Evolutionary conservation across 2,888 invertebrate genomes (phyloP), one percentile per base, ranked within the genome.

Genomic region (Spodoptera exigua): DNA sequence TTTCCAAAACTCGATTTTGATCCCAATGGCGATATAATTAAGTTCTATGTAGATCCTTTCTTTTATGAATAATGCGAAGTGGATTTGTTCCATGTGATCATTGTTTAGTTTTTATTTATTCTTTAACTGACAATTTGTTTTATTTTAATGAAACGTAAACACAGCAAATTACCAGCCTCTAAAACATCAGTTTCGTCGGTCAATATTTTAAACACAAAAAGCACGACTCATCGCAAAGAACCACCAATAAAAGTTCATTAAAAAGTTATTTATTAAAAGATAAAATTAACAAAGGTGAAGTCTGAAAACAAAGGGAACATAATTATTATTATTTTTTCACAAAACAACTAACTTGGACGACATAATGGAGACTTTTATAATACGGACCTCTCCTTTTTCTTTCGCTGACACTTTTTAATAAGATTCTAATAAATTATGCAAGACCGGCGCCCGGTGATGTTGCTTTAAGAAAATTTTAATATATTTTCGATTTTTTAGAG

Each of bases 361-460:
- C 79, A 80, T 85, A 84, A 85, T 85, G 80, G 80, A 83, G 85
- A 86, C 83, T 86, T 85, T 84, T 84, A 81, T 82, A 75, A 52
- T 80, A 83, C 74, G 62, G 70, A 76, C 62, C 78, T 78, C 79
- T 79, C 76, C 78, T 81, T 84, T 87, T 86, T 87, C 84, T 82
- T 87, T 81, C 83, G 81, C 86, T 85, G 88, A 89, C 89, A 90
- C 85, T 90, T 90, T 90, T 89, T 90, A 90, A 89, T 90, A 90
- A 89, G 88, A 88, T 88, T 88, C 88, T 89, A 86, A 89, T 90
- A 89, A 90, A 90, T 89, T 90, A 91, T 89, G 89, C 89, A 85
- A 80, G 79, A 76, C 77, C 76, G 63, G 61, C 70, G 81, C 80
- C 79, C 76, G 74, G 82, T 85, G 84, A 84, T 80, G 84, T 76